Evolutionary conservation across 2,797 vertebrate species (phyloP), one percentile per base, ranked within the genome.

Genomic region (Myiothlypis coronata): DNA sequence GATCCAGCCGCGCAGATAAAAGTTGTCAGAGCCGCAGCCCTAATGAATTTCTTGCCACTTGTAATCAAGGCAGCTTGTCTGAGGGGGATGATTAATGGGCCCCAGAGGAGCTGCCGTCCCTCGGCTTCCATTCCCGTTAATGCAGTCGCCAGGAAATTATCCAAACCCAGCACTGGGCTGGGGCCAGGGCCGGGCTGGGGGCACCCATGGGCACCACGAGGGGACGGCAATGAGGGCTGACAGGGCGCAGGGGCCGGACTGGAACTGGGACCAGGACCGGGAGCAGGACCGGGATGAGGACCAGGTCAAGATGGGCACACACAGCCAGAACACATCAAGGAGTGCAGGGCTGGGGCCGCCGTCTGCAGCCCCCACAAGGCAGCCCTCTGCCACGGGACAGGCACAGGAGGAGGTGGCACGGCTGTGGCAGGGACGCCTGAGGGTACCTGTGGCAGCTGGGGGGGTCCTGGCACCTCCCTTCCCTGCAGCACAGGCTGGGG

Each of bases 31-130:
- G 98, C 98, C 98, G 98, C 96, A 97, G 98, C 98, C 98, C 98
- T 99, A 99, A 99, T 99, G 99, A 99, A 99, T 99, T 99, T 99
- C 98, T 99, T 99, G 98, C 98, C 98, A 99, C 99, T 99, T 99
- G 99, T 99, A 99, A 99, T 99, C 99, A 99, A 99, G 98, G 98
- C 98, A 98, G 98, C 98, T 98, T 99, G 99, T 99, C 98, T 98
- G 98, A 98, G 98, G 98, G 95, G 98, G 98, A 98, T 99, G 99
- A 99, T 99, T 99, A 99, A 99, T 98, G 98, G 98, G 98, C 98
- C 98, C 99, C 98, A 98, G 98, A 99, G 99, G 98, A 98, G 98
- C 98, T 98, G 98, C 98, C 98, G 98, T 98, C 98, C 98, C 98
- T 99, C 98, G 98, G 98, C 98, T 98, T 99, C 96, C 96, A 94